Evolutionary conservation across 2,113 vertebrate genomes (phyloP).

Genomic region (Cinclus cinclus): DNA sequence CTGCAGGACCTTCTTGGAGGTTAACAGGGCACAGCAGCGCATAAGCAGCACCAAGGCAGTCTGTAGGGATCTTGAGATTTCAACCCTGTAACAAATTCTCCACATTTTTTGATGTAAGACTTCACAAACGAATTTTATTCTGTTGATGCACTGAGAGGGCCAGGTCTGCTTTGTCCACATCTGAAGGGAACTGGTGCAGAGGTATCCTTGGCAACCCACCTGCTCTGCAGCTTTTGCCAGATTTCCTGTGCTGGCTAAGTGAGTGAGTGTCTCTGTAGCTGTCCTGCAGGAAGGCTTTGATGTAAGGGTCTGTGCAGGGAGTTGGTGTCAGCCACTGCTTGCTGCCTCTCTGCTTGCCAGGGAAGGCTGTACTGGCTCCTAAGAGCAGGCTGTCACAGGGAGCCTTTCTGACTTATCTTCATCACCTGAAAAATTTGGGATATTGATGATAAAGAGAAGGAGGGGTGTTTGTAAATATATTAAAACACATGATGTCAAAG

Average conservation of each 20-base stretch:
- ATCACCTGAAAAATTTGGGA: neutral
- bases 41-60: neutral
- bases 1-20: neutral
- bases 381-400: neutral
- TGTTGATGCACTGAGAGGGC: neutral
- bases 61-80: neutral
- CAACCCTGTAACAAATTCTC: neutral
- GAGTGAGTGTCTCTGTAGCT: neutral
- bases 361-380: neutral
- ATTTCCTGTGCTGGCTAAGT: neutral
- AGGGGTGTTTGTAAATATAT: neutral
- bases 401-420: neutral
- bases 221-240: rapidly evolving
- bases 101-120: neutral
- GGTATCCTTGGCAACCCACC: rapidly evolving
- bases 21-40: neutral
- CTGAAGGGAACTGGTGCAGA: neutral
- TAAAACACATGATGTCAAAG: neutral
- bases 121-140: too few relatives aligned
- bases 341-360: rapidly evolving
- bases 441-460: neutral
- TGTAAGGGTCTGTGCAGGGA: neutral
- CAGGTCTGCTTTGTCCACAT: neutral
- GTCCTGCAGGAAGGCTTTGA: neutral
- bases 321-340: neutral